These are phyloP conservation scores for Proisotoma minuta DNA, from an alignment of 2,888 invertebrate genomes.

Conservation along the genomic window DNA sequence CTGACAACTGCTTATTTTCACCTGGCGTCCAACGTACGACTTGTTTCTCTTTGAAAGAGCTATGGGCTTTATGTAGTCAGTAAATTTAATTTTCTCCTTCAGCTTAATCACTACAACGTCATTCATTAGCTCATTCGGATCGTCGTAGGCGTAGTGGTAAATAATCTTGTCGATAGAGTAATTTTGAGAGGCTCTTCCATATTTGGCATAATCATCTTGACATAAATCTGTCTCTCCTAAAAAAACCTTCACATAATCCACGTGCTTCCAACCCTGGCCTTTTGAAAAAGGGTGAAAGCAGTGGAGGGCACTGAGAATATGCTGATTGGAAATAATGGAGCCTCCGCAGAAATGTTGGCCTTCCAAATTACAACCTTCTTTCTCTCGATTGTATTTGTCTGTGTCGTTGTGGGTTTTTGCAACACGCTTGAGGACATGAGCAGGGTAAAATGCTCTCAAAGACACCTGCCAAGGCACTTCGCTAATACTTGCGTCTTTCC, in stretches of 20 bases:
- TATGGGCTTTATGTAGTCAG: slow-evolving; percentile 13
- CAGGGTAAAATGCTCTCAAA: slow-evolving; percentile 9
- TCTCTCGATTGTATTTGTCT: background rate
- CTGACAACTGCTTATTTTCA: no score
- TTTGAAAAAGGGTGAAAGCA: slow-evolving; percentile 23
- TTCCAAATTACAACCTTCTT: background rate
- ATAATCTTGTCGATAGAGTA: slow-evolving; percentile 21
- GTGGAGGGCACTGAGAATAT: slow-evolving; percentile 27
- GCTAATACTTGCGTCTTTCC: slow-evolving; percentile 21
- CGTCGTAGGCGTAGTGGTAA: slow-evolving; percentile 26
- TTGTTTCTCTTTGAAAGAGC: background rate
- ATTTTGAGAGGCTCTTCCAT: slow-evolving; percentile 7
- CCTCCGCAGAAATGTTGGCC: slow-evolving; percentile 31
- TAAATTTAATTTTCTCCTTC: slow-evolving; percentile 22
- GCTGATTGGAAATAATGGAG: slow-evolving; percentile 22
- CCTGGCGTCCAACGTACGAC: no score
- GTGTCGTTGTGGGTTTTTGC: background rate
- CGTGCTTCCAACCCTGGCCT: slow-evolving; percentile 7
- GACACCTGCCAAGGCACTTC: slow-evolving; percentile 34
- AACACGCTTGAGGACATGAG: background rate
- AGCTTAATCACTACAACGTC: slow-evolving; percentile 23
- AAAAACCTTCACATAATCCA: slow-evolving; percentile 12
- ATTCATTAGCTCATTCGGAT: background rate
- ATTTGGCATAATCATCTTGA: slow-evolving; percentile 19
- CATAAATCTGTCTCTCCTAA: slow-evolving; percentile 25